Conservation (phyloP, 2,797 vertebrate genomes). For the Ctenochaetus hawaiiensis region DNA sequence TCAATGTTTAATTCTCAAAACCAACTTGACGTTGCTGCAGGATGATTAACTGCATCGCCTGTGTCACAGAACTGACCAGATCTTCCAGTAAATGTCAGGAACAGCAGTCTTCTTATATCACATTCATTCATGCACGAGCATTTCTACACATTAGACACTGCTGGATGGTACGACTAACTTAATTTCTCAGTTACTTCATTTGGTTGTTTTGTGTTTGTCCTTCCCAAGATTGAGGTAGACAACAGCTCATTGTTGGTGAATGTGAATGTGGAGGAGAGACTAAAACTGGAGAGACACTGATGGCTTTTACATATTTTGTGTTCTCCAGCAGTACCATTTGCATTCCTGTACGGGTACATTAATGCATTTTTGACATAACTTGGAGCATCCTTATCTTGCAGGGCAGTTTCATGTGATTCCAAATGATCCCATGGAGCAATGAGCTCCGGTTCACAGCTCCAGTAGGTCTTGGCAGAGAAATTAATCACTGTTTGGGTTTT, state of each 20-base stretch:
- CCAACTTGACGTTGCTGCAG: neutral
- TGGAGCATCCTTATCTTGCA: neutral
- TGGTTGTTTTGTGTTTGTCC: neutral
- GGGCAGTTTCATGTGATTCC: neutral
- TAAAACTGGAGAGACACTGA: neutral
- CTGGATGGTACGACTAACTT: neutral
- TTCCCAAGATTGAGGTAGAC: neutral
- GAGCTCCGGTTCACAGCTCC: neutral
- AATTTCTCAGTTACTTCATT: neutral
- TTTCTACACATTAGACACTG: too few relatives aligned
- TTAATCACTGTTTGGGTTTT: neutral
- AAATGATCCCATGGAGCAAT: neutral
- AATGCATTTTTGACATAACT: neutral
- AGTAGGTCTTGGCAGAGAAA: neutral
- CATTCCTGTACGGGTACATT: neutral
- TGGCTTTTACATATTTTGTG: neutral
- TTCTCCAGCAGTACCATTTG: conserved; percentile 2
- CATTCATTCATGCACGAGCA: neutral
- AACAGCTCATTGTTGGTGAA: too few relatives aligned
- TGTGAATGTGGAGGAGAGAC: too few relatives aligned
- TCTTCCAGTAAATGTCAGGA: neutral
- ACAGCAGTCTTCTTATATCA: neutral
- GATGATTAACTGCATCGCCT: neutral
- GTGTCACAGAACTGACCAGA: neutral
- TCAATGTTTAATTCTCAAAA: neutral